Evolutionary conservation across 2,888 invertebrate genomes (phyloP), one percentile per base, ranked within the genome.

Genomic region (Trachelus stipa): DNA sequence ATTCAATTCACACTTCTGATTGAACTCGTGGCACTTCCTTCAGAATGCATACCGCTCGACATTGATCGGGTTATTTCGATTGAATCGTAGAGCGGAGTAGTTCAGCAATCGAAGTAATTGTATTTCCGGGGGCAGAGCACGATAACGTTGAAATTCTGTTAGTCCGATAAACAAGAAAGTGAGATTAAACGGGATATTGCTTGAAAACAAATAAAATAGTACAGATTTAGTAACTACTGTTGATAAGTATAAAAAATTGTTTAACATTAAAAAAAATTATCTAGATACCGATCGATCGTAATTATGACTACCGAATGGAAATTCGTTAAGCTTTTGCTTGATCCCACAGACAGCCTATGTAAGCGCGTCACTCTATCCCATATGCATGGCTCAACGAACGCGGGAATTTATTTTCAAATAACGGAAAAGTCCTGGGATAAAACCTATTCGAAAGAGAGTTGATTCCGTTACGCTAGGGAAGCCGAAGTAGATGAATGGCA

Each of bases 111-210:
- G 12, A 71, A 71, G 79, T 83, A 81, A 83, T 83, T 81, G 75
- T 75, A 76, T 83, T 81, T 83, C 79, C 80, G 69, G 68, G 73
- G 76, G 76, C 40, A 71, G 76, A 74, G 79, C 75, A 77, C 74
- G 79, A 83, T 83, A 82, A 81, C 81, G 78, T 71, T 56, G 79
- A 79, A 80, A 81, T 73, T 77, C 79, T 79, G 80, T 84, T 83
- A 80, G 81, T 77, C 77, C 76, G 73, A 74, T 73, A 81, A 83
- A 82, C 73, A 80, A 75, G 76, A 77, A 79, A 81, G 33, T 73
- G 68, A 56, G 74, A 76, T 56, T 56, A 56, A 56, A 9, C 56
- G 9, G 23, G 9, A 56, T 23, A 56, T 15, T 56, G 15, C 23
- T 56, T 56, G 23, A 56, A 23, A 23, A 23, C 23, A 56, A 56